Conservation (phyloP, 1,140 invertebrate genomes). For the Planococcus citri region DNA sequence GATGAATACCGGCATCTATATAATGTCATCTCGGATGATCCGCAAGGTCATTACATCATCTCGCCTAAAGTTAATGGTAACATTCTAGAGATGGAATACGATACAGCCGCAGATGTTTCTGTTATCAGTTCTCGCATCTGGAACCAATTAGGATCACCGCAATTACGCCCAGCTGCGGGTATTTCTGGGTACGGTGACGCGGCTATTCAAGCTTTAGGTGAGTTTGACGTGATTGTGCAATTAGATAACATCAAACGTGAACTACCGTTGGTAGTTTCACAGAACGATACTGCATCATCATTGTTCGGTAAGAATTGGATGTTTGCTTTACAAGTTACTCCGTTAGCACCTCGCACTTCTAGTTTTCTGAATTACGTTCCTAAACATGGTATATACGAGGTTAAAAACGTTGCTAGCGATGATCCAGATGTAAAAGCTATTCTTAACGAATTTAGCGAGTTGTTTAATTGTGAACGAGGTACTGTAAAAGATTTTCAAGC, state of each 20-base stretch:
- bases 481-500: not conserved
- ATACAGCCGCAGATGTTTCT: not conserved
- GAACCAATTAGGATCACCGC: not conserved
- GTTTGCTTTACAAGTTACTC: not conserved
- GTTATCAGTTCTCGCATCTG: not conserved
- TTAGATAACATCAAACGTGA: not conserved
- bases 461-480: not conserved
- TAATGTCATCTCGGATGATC: not conserved
- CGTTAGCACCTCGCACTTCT: not conserved
- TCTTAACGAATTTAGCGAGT: not conserved
- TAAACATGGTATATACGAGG: not conserved
- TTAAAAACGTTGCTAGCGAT: not conserved
- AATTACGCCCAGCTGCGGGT: not conserved
- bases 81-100: not conserved
- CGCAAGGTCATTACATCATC: not conserved
- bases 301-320: slow-evolving; percentile 1
- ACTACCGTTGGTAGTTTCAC: not conserved
- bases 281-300: not conserved
- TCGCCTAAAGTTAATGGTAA: not conserved
- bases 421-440: not conserved
- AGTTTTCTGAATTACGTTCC: not conserved
- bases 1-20: not conserved
- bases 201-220: not conserved
- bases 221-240: not conserved
- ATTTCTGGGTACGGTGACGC: not conserved